A percentile compares a stretch with the other conserved stretches of the same genome.
phyloP scores from a whole-genome alignment of 2,113 vertebrate genomes.

The Aptenodytes patagonicus region DNA sequence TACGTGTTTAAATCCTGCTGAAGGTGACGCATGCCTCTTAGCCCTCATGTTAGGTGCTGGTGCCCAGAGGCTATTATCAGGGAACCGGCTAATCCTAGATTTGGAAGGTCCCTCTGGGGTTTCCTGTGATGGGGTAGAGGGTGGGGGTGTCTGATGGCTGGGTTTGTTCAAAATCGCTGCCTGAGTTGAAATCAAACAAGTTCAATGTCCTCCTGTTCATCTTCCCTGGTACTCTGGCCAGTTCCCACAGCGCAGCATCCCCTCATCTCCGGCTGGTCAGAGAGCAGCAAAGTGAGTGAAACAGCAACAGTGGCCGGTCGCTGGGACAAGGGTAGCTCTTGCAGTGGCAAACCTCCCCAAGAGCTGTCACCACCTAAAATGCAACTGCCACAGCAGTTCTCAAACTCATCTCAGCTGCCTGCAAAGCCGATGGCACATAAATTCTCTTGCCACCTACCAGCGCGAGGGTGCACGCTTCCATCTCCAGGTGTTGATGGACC shows the following conservation, averaged over 20 bases:
- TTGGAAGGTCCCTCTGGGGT: background rate
- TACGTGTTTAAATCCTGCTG: background rate
- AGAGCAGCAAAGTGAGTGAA: background rate
- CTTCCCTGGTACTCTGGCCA: background rate
- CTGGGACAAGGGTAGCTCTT: background rate
- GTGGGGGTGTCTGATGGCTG: background rate
- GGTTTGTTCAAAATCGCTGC: background rate
- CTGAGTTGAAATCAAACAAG: background rate
- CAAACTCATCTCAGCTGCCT: background rate
- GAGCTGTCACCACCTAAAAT: background rate
- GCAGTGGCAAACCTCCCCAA: background rate
- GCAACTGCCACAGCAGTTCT: background rate
- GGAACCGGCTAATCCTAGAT: background rate
- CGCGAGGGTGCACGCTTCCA: fast-evolving
- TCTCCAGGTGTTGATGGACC: background rate
- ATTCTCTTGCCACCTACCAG: background rate
- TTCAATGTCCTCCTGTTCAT: background rate
- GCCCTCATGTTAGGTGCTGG: background rate
- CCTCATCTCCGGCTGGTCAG: fast-evolving
- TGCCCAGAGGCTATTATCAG: background rate
- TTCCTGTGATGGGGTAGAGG: background rate
- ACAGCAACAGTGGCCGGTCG: background rate
- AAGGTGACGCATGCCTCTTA: background rate
- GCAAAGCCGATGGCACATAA: fast-evolving
- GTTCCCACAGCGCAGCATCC: background rate